These are phyloP conservation scores for Meleagris gallopavo DNA, from an alignment of 2,113 vertebrate genomes.

Conservation along the genomic window DNA sequence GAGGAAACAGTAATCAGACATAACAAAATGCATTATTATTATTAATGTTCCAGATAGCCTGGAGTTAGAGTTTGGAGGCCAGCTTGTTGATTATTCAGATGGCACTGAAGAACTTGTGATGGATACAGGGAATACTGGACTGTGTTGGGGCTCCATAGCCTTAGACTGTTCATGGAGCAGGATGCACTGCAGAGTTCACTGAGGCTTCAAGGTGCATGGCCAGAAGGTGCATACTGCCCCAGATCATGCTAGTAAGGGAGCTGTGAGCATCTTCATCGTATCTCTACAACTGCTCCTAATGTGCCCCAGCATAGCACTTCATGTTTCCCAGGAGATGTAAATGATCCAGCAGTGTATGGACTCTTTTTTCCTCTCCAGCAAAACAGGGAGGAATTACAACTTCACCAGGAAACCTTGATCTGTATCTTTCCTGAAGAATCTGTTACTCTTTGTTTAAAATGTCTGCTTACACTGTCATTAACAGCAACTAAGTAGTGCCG, in stretches of 20 bases:
- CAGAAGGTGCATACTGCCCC: background rate
- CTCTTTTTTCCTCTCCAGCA: background rate
- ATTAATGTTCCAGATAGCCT: background rate
- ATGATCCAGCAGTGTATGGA: rapidly evolving
- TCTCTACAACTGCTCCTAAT: background rate
- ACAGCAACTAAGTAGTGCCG: background rate
- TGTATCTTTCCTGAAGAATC: background rate
- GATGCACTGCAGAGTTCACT: background rate
- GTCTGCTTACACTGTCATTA: rapidly evolving
- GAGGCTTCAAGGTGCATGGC: background rate
- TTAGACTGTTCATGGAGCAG: background rate
- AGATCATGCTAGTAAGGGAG: background rate
- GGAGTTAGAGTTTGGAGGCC: background rate
- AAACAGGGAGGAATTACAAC: background rate
- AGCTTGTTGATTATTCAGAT: background rate
- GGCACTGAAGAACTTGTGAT: background rate
- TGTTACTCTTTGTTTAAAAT: background rate
- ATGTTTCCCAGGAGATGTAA: rapidly evolving
- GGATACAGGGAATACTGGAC: background rate
- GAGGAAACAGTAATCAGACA: background rate
- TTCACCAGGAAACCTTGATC: background rate
- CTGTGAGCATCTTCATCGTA: background rate
- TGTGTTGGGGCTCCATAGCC: background rate
- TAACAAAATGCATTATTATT: background rate
- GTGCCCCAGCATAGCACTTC: background rate